A percentile compares a stretch with the other conserved stretches of the same genome.
These are phyloP conservation scores for Diplolepis rosae DNA, from an alignment of 2,888 invertebrate genomes.

Conservation along the genomic window DNA sequence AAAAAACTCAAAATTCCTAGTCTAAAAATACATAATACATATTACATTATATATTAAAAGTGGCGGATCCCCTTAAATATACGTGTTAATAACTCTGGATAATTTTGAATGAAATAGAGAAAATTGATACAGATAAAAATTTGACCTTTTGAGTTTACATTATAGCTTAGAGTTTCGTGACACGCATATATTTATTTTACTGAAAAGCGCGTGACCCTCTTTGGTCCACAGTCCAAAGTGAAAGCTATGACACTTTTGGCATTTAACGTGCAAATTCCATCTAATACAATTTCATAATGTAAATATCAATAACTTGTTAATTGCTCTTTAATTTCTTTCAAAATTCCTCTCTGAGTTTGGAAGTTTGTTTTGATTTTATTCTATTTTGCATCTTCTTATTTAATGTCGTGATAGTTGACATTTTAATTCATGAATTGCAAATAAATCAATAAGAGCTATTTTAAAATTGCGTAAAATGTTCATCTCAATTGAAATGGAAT, in stretches of 20 bases:
- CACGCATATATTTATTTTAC: not conserved
- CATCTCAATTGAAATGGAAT: no score
- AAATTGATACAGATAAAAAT: no score
- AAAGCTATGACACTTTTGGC: conserved; percentile 8
- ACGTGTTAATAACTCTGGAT: no score
- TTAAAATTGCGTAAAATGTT: no score
- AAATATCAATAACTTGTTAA: conserved; percentile 1
- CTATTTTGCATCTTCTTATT: not conserved
- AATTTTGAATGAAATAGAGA: no score
- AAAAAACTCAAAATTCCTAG: no score
- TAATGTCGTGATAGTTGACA: not conserved
- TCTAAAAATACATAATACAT: no score
- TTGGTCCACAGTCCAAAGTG: conserved; percentile 1
- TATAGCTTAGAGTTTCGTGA: conserved; percentile 3
- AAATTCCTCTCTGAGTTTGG: not conserved
- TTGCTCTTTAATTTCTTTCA: not conserved
- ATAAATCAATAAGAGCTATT: no score
- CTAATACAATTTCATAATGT: not conserved
- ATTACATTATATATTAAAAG: no score
- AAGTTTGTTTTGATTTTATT: not conserved
- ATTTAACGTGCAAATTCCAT: conserved; percentile 1
- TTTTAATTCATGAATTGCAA: not conserved
- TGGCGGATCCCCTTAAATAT: no score
- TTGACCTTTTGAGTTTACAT: no score
- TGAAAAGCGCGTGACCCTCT: conserved; percentile 11